Conservation (phyloP, 2,888 invertebrate genomes). For the Dryobota labecula region DNA sequence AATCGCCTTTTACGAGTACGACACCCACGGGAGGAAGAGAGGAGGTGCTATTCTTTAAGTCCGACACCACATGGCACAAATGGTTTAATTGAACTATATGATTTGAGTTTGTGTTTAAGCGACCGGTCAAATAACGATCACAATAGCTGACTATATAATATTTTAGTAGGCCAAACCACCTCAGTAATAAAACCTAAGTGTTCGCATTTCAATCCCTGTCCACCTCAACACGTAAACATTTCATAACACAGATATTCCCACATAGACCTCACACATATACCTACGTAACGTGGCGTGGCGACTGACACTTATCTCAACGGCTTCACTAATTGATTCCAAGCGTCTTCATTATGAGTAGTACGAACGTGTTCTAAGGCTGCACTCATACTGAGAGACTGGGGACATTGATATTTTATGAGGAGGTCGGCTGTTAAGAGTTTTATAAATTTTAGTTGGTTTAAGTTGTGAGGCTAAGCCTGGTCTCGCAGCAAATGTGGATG, state of each 20-base stretch:
- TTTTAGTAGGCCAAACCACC: background rate
- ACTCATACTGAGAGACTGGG: background rate
- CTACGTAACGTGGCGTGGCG: background rate
- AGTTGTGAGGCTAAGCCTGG: no score
- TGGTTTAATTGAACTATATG: no score
- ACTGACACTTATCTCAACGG: conserved; percentile 29
- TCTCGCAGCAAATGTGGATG: no score
- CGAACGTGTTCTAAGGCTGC: conserved; percentile 45
- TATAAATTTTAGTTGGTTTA: background rate
- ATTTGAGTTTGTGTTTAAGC: background rate
- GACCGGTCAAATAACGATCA: background rate
- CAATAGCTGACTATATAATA: background rate
- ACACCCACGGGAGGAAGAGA: no score
- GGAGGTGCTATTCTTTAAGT: no score
- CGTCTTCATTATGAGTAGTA: conserved; percentile 48
- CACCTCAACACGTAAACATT: background rate
- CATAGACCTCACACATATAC: conserved; percentile 16
- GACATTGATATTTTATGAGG: background rate
- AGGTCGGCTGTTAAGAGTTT: background rate
- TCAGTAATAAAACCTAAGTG: background rate
- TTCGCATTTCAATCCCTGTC: background rate
- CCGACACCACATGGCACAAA: no score
- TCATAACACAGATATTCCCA: conserved; percentile 7
- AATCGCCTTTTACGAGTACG: no score
- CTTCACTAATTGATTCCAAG: conserved; percentile 57